These are phyloP conservation scores for Notocelia uddmanniana DNA, from an alignment of 2,888 invertebrate genomes.

Conservation along the genomic window DNA sequence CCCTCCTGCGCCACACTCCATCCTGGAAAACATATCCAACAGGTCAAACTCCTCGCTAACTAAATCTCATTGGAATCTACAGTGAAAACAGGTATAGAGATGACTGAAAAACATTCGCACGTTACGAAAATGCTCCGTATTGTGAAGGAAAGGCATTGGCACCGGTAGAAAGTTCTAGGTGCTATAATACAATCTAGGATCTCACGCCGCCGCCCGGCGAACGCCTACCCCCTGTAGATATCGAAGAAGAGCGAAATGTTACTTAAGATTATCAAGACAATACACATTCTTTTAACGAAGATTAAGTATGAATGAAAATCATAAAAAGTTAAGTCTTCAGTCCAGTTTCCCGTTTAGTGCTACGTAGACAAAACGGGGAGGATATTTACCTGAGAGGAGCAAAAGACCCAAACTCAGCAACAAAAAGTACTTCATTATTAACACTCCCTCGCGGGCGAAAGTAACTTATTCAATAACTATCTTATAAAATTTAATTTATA, in stretches of 20 bases:
- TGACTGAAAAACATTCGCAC: conserved; percentile 7
- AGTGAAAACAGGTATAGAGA: background rate
- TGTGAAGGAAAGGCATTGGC: conserved; percentile 47
- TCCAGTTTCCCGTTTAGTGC: conserved; percentile 28
- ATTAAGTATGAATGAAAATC: background rate
- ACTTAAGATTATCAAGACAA: background rate
- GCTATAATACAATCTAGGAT: background rate
- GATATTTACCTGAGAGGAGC: conserved; percentile 72
- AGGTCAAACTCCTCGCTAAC: conserved; percentile 31
- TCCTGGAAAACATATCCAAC: conserved; percentile 64
- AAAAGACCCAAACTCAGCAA: conserved; percentile 71
- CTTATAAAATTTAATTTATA: conserved; percentile 13
- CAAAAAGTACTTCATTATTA: conserved; percentile 74
- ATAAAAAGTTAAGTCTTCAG: background rate
- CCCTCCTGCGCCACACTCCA: conserved; percentile 77
- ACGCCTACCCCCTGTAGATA: background rate
- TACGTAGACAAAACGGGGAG: conserved; percentile 35
- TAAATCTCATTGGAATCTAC: background rate
- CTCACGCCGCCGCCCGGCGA: conserved; percentile 14
- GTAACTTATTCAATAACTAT: conserved; percentile 31
- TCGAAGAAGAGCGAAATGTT: background rate
- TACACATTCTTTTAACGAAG: background rate
- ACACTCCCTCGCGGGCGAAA: conserved; percentile 37
- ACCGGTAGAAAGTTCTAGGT: conserved; percentile 37
- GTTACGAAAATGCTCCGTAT: background rate